Evolutionary conservation across 2,113 vertebrate genomes (phyloP), one percentile per base, ranked within the genome.

Genomic region (Sterrhoptilus dennistouni): DNA sequence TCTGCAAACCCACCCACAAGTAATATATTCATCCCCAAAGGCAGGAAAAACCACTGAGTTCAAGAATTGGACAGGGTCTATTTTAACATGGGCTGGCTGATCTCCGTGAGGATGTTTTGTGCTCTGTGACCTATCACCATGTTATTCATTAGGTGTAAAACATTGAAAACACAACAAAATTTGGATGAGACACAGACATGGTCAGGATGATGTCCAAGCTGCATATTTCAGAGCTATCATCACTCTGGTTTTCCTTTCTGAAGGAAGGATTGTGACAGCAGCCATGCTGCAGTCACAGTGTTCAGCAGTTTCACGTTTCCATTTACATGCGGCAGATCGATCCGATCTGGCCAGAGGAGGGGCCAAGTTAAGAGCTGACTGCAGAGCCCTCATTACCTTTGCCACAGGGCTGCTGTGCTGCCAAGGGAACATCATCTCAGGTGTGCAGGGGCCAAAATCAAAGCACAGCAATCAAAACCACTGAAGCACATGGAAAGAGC

Each of bases 261-360:
- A 69, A 87, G 45, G 44, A 78, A 61, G 33, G 53, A 8, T 42
- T 72, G 13, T 2, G 17, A n/a, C 19, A 71, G 50, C 53, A 76
- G 40, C 42, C 0, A 0, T 44, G 35, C 22, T 0, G 3, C 36
- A 29, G 59, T 17, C 0, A 0, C 47, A 20, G 31, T 3, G 15
- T 22, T 61, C 25, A 45, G 52, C 27, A n/a, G 36, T 45, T 65
- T 29, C 14, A 3, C 0, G 0, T 45, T 85, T 59, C 74, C 24
- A 40, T 72, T 38, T 44, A 8, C 11, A 24, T 21, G 5, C 1
- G 0, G 11, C n/a, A 57, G 33, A 52, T 49, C 0, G 0, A 25
- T 27, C 7, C 0, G 0, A 33, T 20, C 22, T 25, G 21, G 29
- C 14, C 4, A 50, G 35, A 44, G 8, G 1, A 33, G 14, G 7